These are phyloP conservation scores for Paraescarpia echinospica DNA, from an alignment of 1,140 invertebrate species.

Conservation along the genomic window DNA sequence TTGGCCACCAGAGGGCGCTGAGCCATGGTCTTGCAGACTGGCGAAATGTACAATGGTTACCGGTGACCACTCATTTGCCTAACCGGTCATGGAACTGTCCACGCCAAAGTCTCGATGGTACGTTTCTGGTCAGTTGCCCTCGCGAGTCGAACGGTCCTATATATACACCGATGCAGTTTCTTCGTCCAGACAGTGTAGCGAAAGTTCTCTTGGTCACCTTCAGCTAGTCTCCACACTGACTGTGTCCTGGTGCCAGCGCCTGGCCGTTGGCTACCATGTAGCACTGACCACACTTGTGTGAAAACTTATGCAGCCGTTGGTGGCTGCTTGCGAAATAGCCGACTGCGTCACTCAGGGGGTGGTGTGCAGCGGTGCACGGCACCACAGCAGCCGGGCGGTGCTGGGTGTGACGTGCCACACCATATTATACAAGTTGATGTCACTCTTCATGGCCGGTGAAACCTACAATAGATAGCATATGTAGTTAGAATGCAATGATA, in stretches of 20 bases:
- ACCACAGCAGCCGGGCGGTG: neutral
- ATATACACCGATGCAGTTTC: neutral
- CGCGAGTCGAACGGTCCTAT: neutral
- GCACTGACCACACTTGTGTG: neutral
- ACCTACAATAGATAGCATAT: neutral
- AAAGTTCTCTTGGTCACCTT: neutral
- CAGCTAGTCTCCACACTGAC: neutral
- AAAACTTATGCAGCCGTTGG: neutral
- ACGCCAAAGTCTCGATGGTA: too few species aligned
- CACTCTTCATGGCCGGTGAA: neutral
- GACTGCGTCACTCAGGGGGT: neutral
- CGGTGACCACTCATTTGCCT: neutral
- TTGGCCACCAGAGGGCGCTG: neutral
- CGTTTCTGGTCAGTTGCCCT: neutral
- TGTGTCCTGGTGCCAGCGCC: too few species aligned
- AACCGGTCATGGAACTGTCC: neutral
- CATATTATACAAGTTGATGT: neutral
- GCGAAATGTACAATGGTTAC: neutral
- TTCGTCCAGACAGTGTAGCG: neutral
- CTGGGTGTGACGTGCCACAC: neutral
- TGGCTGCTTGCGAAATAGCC: neutral
- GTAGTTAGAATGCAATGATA: too few species aligned
- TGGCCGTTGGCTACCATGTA: neutral
- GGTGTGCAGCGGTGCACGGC: neutral
- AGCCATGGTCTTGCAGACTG: neutral